Conservation (phyloP, 2,888 invertebrate genomes). For the Ecdyonurus torrentis region DNA sequence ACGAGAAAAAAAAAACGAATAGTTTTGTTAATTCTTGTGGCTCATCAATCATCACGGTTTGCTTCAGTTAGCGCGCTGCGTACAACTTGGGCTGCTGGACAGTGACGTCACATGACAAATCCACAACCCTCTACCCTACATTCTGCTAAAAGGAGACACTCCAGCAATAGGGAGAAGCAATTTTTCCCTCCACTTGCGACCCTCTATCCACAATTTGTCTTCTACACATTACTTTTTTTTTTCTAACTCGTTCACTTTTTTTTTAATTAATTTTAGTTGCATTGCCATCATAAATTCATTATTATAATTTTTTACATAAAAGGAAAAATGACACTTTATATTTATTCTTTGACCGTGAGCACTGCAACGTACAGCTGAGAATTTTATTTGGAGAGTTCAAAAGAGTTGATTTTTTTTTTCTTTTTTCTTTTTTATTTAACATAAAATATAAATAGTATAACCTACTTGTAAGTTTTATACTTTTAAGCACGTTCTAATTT, state of each 20-base stretch:
- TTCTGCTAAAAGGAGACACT: background rate
- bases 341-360: too few relatives aligned
- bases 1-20: background rate
- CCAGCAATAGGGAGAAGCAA: background rate
- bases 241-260: background rate
- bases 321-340: too few relatives aligned
- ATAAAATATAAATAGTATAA: too few relatives aligned
- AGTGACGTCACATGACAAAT: background rate
- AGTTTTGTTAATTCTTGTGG: background rate
- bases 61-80: background rate
- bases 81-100: background rate
- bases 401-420: too few relatives aligned
- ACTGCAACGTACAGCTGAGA: too few relatives aligned
- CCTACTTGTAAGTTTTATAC: too few relatives aligned
- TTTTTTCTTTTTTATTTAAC: too few relatives aligned
- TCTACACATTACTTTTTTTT: background rate
- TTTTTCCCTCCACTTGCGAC: background rate
- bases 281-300: background rate
- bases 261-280: background rate
- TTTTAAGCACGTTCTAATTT: too few relatives aligned
- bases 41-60: background rate
- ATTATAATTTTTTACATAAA: too few relatives aligned
- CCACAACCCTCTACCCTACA: background rate
- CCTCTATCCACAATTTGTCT: background rate
- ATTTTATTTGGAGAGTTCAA: too few relatives aligned